Base-by-base conservation (phyloP, 2,113 vertebrate genomes). In the Thunnus maccoyii region DNA sequence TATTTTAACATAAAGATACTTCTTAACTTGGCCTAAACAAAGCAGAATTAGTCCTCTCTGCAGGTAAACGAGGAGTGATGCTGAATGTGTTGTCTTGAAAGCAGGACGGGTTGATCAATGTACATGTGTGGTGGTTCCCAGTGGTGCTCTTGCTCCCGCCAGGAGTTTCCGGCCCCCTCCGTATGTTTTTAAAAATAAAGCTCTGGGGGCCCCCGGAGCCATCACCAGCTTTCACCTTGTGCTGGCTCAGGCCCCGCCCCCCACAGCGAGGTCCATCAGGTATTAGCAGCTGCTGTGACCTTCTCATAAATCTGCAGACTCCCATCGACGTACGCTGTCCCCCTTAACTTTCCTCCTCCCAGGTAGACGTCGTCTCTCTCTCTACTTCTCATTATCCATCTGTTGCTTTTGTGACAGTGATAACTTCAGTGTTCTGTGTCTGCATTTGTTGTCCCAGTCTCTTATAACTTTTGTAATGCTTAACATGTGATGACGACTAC, bases 231-330 rank as follows among this genome's bases (percentile, higher is more conserved):
- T 76, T 56, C 54, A 13, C 11, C 64, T 63, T 30, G 80, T 3
- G 70, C 61, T 48, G 52, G 50, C 70, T 77, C 66, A 44, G 78
- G 44, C 56, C 15, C 73, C 27, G 0, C 27, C 27, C 68, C 82
- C 67, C 55, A 54, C 58, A 6, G 72, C 22, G 18, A 73, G 65
- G 61, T 87, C 87, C 85, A 50, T 69, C 76, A 80, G 77, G 73
- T 86, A 87, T 84, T 64, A 48, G 70, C 66, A 61, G 62, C 64
- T 72, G 72, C 68, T 27, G 27, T 27, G 67, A 80, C 90, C 86
- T 87, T 91, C 76, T 84, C 52, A 32, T 83, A 83, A 80, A 88
- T 86, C 85, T 82, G 66, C 72, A 66, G 76, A 76, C 70, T 63
- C 36, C 48, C 32, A 51, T 82, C 76, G 20, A n/a, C 20, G 55